Conservation (phyloP, 2,888 invertebrate species). For the Luperina testacea region DNA sequence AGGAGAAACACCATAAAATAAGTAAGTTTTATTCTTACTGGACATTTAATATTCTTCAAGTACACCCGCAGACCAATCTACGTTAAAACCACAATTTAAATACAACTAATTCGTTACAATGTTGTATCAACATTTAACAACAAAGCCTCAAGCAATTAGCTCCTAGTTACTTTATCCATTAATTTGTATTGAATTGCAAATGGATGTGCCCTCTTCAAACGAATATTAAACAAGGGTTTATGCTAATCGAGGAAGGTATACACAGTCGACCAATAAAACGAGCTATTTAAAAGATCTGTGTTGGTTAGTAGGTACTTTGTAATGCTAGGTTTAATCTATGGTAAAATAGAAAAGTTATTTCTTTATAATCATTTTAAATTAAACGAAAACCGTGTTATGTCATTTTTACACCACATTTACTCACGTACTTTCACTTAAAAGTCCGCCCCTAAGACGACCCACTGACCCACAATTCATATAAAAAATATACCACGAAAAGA, state of each 20-base stretch:
- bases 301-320: neutral
- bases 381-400: neutral
- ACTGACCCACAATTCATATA: neutral
- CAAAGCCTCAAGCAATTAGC: constrained; percentile 48
- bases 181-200: constrained; percentile 64
- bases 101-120: constrained; percentile 25
- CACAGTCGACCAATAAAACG: constrained; percentile 10
- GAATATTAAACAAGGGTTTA: constrained; percentile 53
- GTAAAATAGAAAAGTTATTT: neutral
- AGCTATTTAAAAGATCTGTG: neutral
- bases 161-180: constrained; percentile 46
- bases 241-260: constrained; percentile 23
- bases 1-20: neutral
- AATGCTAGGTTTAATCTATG: neutral
- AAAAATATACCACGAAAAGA: constrained; percentile 5
- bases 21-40: neutral
- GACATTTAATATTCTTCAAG: neutral
- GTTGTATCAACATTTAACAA: constrained; percentile 15
- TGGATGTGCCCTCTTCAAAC: constrained; percentile 50
- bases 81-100: constrained; percentile 1
- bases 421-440: constrained; percentile 15
- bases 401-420: neutral
- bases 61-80: neutral
- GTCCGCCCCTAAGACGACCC: too few relatives aligned
- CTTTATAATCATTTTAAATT: neutral